phyloP scores from a whole-genome alignment of 2,797 vertebrate genomes.

The Craterocephalus amniculus region DNA sequence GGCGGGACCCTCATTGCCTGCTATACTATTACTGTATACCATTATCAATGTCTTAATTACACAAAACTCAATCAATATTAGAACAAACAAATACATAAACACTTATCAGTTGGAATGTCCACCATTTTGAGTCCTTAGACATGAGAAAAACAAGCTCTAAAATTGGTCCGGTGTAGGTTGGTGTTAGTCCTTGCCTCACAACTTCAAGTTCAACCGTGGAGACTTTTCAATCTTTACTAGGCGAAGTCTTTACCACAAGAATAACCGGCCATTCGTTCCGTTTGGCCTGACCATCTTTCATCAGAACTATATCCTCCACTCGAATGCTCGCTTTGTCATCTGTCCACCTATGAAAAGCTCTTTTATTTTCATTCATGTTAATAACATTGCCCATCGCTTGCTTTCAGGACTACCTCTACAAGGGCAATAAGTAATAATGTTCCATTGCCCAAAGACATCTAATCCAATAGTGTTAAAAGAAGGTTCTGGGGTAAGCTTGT shows the following conservation, averaged over 20 bases:
- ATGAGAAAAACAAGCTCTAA: conserved; percentile 1
- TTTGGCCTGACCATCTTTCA: background rate
- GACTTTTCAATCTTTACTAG: background rate
- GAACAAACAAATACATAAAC: background rate
- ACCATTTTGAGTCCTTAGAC: background rate
- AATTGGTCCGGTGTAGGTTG: background rate
- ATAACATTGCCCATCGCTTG: conserved; percentile 18
- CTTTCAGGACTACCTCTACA: background rate
- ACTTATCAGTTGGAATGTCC: background rate
- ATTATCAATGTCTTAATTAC: background rate
- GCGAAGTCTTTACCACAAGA: background rate
- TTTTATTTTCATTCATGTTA: conserved; percentile 5
- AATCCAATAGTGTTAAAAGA: conserved; percentile 4
- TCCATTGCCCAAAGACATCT: conserved; percentile 5
- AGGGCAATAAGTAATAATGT: background rate
- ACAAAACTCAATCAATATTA: background rate
- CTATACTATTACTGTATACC: background rate
- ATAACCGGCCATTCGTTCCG: background rate
- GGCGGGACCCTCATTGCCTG: conserved; percentile 5
- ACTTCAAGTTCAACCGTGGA: background rate
- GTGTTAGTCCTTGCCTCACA: background rate
- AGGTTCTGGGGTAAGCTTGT: background rate
- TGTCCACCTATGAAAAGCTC: background rate
- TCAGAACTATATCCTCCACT: background rate
- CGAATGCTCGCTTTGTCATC: too few relatives aligned